Evolutionary conservation across 2,113 vertebrate genomes (phyloP).

Genomic region (Cercocebus atys): DNA sequence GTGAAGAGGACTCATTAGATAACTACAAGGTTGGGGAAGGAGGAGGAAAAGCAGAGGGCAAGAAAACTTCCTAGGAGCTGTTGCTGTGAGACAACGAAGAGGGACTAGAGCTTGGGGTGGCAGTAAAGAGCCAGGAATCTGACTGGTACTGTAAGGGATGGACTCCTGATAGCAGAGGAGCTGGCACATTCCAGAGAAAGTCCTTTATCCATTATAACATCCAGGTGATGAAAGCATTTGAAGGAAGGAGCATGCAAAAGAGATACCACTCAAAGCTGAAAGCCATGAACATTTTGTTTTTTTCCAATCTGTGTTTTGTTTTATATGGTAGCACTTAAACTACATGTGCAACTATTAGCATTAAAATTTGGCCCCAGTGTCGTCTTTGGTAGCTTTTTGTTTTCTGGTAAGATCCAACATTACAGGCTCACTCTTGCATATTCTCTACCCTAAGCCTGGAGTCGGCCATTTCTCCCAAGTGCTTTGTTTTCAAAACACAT

Average conservation of each 20-base stretch:
- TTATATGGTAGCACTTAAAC: background rate
- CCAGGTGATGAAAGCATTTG: background rate
- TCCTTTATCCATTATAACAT: background rate
- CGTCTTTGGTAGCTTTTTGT: background rate
- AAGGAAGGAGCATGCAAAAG: background rate
- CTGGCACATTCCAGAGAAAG: background rate
- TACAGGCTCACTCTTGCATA: background rate
- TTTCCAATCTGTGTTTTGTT: background rate
- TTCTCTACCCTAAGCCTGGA: background rate
- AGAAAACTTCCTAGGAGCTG: background rate
- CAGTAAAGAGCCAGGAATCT: background rate
- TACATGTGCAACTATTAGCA: background rate
- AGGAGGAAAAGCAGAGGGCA: background rate
- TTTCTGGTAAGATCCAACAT: background rate
- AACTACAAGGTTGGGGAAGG: background rate
- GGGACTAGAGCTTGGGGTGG: background rate
- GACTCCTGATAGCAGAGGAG: background rate
- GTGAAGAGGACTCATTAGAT: background rate
- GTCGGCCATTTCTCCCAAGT: background rate
- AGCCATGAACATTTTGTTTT: background rate
- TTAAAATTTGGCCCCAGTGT: background rate
- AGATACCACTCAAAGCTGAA: background rate
- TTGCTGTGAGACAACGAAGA: background rate
- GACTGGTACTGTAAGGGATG: background rate
- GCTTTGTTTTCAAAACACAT: conserved; percentile 18